Base-by-base conservation (phyloP, 2,888 invertebrate genomes). In the Pedicia rivosa region DNA sequence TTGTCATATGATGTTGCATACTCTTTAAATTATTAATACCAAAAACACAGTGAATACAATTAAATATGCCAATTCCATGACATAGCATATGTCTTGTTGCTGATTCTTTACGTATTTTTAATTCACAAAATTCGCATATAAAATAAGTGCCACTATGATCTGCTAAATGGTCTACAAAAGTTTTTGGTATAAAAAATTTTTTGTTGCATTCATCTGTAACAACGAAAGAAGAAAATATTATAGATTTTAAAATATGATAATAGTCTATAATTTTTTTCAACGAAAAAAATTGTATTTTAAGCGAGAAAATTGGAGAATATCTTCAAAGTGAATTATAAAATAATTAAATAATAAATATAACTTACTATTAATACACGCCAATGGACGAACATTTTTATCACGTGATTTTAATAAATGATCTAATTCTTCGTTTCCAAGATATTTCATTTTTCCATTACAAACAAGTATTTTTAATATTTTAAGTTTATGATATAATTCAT, bases 21-120 rank as follows among this genome's bases (percentile, higher is more conserved):
- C 62, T 59, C 3, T 51, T 50, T 2, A 52, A 44, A 2, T 48
- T 49, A 10, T 57, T 51, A 2, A 57, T 49, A 3, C 65, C 66
- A 44, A 51, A 54, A 1, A 50, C 31, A 44, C 70, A 70, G 46
- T 66, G 66, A 3, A 65, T 50, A 42, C 70, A 70, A 41, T 68
- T 65, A 40, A 57, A 66, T 15, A 56, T 56, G 35, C 53, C 55
- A 32, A 64, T 56, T 2, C 55, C 52, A 37, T 68, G 67, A 5
- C 41, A 31, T 14, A 56, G 54, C 43, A 65, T 62, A 46, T 66
- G 66, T 53, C 57, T 35, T 5, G 40, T 33, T 10, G 43, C 38
- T 14, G 25, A 9, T n/a, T 30, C 8, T 17, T 36, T 38, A 16
- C 22, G 5, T 2, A 43, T 22, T 8, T 22, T 22, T 9, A 9